phyloP scores from a whole-genome alignment of 2,113 vertebrate species.

The Gavia stellata region DNA sequence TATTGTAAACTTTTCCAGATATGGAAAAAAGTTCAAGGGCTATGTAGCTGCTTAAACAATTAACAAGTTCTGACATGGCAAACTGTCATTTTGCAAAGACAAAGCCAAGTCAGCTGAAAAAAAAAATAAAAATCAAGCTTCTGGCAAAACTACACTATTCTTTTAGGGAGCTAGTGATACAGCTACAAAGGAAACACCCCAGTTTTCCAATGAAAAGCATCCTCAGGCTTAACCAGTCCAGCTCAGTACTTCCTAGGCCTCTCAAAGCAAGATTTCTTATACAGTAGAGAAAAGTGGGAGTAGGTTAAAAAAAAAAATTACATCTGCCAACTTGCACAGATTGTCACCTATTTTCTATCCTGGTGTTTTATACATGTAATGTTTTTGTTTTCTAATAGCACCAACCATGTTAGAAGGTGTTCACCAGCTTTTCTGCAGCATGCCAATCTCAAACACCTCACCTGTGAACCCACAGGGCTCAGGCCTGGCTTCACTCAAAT shows the following conservation, averaged over 20 bases:
- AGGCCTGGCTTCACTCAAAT: neutral
- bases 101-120: neutral
- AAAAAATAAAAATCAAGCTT: neutral
- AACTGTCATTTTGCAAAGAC: neutral
- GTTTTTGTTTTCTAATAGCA: neutral
- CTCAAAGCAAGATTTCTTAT: neutral
- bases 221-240: neutral
- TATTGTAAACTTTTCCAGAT: neutral
- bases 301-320: neutral
- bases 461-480: neutral
- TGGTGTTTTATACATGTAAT: accelerated
- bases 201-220: neutral
- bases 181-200: neutral
- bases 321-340: neutral
- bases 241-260: neutral
- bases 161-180: neutral
- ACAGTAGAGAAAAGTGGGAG: neutral
- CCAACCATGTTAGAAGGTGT: neutral
- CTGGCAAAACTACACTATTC: neutral
- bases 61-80: neutral
- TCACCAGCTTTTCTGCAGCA: neutral
- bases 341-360: neutral
- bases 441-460: neutral
- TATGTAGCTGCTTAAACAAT: neutral
- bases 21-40: neutral